Conservation (phyloP, 2,797 vertebrate species). For the Xenops minutus region DNA sequence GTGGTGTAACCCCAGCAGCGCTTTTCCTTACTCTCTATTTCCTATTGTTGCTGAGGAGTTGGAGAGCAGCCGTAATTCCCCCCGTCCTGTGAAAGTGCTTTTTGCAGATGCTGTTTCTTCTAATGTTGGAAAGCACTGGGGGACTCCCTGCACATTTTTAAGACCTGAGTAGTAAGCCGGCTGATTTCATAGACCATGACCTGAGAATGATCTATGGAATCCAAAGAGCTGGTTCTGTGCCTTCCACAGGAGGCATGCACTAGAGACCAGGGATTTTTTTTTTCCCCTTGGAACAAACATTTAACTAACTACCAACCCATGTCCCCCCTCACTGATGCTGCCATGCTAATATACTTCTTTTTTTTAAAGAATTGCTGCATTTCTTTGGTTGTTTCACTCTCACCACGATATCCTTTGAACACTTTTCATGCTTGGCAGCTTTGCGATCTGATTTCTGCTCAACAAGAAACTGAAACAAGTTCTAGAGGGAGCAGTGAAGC, state of each 20-base stretch:
- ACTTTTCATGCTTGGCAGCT: not conserved
- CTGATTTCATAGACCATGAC: not conserved
- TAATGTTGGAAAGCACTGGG: not conserved
- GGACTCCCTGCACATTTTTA: not conserved
- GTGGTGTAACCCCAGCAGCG: not conserved
- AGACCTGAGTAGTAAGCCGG: not conserved
- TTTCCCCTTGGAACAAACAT: not conserved
- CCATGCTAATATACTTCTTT: not conserved
- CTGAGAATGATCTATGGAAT: not conserved
- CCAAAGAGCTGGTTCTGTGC: not conserved
- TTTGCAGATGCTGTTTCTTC: not conserved
- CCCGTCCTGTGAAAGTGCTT: not conserved
- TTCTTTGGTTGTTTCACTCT: not conserved
- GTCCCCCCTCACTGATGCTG: not conserved
- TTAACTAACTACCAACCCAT: not conserved
- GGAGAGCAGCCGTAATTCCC: not conserved
- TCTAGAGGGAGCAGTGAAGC: slow-evolving; percentile 42
- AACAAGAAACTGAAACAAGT: slow-evolving; percentile 61
- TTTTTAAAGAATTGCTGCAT: not conserved
- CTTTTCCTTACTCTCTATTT: not conserved
- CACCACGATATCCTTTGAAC: not conserved
- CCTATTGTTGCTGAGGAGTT: not conserved
- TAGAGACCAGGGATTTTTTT: not conserved
- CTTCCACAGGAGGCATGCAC: not conserved
- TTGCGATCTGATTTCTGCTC: slow-evolving; percentile 35